These are phyloP conservation scores for Hypolimnas misippus DNA, from an alignment of 2,888 invertebrate species.

Conservation along the genomic window DNA sequence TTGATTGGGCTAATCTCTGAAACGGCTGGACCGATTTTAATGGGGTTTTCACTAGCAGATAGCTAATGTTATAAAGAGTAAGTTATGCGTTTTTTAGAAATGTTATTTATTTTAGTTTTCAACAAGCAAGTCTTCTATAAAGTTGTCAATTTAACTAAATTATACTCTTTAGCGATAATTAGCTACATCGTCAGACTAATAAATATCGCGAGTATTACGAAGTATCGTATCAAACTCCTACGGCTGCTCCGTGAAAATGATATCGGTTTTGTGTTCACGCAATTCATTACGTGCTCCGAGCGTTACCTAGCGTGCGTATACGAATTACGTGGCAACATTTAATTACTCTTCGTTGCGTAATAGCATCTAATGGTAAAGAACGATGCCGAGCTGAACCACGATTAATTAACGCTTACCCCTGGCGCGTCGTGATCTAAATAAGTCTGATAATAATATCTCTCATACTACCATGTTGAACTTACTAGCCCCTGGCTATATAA, in stretches of 20 bases:
- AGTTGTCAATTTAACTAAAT: no score
- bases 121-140: no score
- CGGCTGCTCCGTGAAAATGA: constrained; percentile 28
- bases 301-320: constrained; percentile 45
- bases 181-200: no score
- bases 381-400: constrained; percentile 51
- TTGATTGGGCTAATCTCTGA: no score
- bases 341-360: constrained; percentile 51
- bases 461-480: constrained; percentile 19
- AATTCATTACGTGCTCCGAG: constrained; percentile 43
- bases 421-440: constrained; percentile 42
- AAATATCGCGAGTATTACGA: constrained; percentile 17
- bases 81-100: no score
- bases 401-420: constrained; percentile 63
- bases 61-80: no score
- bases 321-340: constrained; percentile 47
- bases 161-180: no score
- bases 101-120: no score
- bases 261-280: constrained; percentile 40
- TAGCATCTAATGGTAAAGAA: constrained; percentile 45
- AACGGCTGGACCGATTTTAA: no score
- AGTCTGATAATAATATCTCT: constrained; percentile 44
- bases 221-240: constrained; percentile 13
- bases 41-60: no score
- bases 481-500: constrained; percentile 15